A percentile compares a stretch with the other conserved stretches of the same genome.
These are phyloP conservation scores for Phyllotis vaccarum DNA, from an alignment of 2,797 vertebrate species.

Conservation along the genomic window DNA sequence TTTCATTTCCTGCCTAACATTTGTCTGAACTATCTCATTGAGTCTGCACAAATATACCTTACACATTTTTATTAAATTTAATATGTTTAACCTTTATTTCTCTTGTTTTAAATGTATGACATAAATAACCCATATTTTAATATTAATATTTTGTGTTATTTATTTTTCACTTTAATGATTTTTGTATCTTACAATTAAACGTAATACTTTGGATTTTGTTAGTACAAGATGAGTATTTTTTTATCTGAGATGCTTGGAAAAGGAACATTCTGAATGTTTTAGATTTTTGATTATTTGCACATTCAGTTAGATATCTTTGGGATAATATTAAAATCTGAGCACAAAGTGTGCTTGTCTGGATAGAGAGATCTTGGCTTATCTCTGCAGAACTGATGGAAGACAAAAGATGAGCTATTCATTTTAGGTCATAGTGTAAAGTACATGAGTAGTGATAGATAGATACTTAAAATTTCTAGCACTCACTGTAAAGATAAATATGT, in stretches of 20 bases:
- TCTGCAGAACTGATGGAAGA: neutral
- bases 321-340: neutral
- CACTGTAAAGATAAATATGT: neutral
- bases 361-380: no score
- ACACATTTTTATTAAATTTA: neutral
- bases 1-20: slow-evolving; percentile 14
- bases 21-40: slow-evolving; percentile 38
- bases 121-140: slow-evolving; percentile 16
- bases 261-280: neutral
- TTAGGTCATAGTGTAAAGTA: neutral
- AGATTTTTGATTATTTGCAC: neutral
- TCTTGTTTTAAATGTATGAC: neutral
- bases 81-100: neutral
- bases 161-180: neutral
- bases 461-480: neutral
- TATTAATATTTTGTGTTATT: neutral
- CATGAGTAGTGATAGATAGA: neutral
- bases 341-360: neutral
- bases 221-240: neutral
- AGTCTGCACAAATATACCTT: neutral
- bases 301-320: neutral
- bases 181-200: slow-evolving; percentile 45
- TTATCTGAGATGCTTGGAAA: neutral
- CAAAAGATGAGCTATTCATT: neutral
- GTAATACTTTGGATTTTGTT: neutral